Conservation (phyloP, 1,140 invertebrate genomes). For the Hydropsyche tenuis region DNA sequence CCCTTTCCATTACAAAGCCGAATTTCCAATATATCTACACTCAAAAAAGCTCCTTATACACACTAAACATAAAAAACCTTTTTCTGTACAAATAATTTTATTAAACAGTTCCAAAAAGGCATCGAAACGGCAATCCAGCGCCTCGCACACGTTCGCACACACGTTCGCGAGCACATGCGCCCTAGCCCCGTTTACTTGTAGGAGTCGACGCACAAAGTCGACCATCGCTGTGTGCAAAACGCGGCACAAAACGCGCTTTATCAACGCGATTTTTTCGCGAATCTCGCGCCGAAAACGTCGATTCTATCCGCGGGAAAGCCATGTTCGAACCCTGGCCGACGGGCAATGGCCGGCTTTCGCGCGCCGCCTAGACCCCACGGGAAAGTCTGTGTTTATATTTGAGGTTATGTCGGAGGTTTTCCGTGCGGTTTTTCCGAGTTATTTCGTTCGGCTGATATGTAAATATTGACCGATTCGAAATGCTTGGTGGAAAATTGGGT, state of each 20-base stretch:
- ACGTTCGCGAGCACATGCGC: conserved; percentile 8
- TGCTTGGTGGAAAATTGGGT: not conserved
- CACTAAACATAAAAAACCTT: too few relatives aligned
- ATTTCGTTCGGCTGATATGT: too few relatives aligned
- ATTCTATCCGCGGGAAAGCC: too few relatives aligned
- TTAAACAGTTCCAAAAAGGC: too few relatives aligned
- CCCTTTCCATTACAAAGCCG: not conserved
- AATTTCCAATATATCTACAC: not conserved
- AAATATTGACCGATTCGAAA: too few relatives aligned
- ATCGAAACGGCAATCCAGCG: too few relatives aligned
- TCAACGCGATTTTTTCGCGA: not conserved
- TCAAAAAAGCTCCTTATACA: too few relatives aligned
- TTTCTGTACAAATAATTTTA: not conserved
- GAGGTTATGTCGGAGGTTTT: not conserved
- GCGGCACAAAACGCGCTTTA: conserved; percentile 4
- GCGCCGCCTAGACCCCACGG: not conserved
- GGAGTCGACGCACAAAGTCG: conserved; percentile 38
- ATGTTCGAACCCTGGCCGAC: too few relatives aligned
- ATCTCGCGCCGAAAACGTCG: not conserved
- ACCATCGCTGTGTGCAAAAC: conserved; percentile 26
- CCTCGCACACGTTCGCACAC: conserved; percentile 11
- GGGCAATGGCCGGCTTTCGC: too few relatives aligned
- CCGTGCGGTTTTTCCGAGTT: too few relatives aligned
- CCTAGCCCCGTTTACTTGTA: conserved; percentile 35
- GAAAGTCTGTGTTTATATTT: conserved; percentile 19